Conservation (phyloP, 1,140 invertebrate species). For the Drosophila teissieri region DNA sequence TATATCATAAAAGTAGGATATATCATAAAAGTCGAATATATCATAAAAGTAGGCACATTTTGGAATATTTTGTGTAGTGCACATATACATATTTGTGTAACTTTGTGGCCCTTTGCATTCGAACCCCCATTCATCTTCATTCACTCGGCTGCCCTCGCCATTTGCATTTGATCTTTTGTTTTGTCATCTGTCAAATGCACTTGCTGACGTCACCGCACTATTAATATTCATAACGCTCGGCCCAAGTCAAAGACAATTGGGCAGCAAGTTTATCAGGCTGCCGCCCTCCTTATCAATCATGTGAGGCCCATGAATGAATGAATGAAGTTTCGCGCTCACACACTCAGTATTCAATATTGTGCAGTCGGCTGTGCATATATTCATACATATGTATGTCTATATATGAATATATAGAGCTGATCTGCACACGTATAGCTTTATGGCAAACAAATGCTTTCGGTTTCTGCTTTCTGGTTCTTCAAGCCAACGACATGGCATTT, state of each 20-base stretch:
- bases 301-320: constrained; percentile 36
- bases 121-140: constrained; percentile 68
- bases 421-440: constrained; percentile 52
- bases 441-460: constrained; percentile 65
- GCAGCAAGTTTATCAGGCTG: constrained; percentile 26
- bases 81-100: neutral
- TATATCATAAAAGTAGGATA: too few relatives aligned
- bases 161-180: constrained; percentile 71
- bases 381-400: neutral
- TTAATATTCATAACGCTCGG: constrained; percentile 37
- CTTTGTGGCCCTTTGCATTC: constrained; percentile 9
- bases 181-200: constrained; percentile 76
- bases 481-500: constrained; percentile 44
- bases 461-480: constrained; percentile 38
- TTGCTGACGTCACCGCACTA: constrained; percentile 43
- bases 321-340: constrained; percentile 30
- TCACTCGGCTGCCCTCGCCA: constrained; percentile 26
- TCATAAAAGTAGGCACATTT: neutral
- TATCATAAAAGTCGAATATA: too few relatives aligned
- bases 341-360: constrained; percentile 4
- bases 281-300: constrained; percentile 53
- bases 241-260: constrained; percentile 31
- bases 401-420: constrained; percentile 10
- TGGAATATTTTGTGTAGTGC: neutral
- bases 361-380: neutral